A percentile compares a stretch with the other conserved stretches of the same genome.
phyloP scores from a whole-genome alignment of 2,797 vertebrate genomes.

The Morelia viridis region DNA sequence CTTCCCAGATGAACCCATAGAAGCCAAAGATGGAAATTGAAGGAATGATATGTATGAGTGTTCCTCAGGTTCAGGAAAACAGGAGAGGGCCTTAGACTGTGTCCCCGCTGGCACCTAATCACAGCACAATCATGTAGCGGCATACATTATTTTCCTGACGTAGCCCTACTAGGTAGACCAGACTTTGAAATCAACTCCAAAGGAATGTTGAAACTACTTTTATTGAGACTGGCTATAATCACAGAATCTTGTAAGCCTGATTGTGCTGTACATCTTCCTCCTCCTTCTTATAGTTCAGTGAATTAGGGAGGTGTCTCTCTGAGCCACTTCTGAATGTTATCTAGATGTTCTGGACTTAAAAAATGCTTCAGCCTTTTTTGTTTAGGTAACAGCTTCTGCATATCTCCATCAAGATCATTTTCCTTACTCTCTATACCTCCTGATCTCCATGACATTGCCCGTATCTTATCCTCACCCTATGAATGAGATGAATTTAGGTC shows the following conservation, averaged over 20 bases:
- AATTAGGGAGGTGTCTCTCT: not conserved
- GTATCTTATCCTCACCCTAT: not conserved
- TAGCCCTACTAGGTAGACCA: not conserved
- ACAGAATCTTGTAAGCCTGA: not conserved
- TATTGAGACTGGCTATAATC: not conserved
- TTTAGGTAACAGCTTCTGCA: not conserved
- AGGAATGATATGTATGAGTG: not conserved
- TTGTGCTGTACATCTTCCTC: not conserved
- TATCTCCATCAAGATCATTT: not conserved
- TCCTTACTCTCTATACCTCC: not conserved
- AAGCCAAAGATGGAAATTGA: not conserved
- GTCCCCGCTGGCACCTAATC: not conserved
- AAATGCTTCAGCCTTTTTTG: not conserved
- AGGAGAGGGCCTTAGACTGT: not conserved
- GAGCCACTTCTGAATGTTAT: not conserved
- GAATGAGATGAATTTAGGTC: not conserved
- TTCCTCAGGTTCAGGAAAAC: not conserved
- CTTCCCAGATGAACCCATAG: not conserved
- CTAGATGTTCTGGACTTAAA: not conserved
- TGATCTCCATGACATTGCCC: not conserved
- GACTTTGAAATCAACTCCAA: not conserved
- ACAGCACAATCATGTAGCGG: not conserved
- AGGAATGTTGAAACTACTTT: not conserved
- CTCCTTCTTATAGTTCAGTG: not conserved
- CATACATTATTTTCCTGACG: not conserved